Percentiles rank a stretch among this genome's conserved stretches.
Evolutionary conservation across 2,888 invertebrate genomes (phyloP).

Genomic region (Synergus itoensis): DNA sequence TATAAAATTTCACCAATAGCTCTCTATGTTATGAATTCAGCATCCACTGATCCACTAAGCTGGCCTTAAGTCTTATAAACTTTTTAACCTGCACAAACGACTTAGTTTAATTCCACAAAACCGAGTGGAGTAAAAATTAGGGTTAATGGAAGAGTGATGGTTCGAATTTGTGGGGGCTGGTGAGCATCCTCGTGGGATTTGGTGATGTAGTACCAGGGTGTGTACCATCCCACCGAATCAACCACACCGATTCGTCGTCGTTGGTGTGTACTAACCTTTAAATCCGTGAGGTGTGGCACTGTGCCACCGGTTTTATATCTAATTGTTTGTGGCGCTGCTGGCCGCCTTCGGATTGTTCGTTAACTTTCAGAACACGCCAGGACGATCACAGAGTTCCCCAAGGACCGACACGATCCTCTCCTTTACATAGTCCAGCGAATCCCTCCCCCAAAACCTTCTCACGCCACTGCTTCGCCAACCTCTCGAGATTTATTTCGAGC

Average conservation of each 20-base stretch:
- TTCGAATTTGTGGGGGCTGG: conserved; percentile 31
- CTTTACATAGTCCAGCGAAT: conserved; percentile 41
- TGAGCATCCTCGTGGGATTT: conserved; percentile 53
- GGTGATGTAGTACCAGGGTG: conserved; percentile 55
- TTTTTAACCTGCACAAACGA: neutral
- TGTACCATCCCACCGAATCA: conserved; percentile 48
- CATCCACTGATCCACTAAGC: neutral
- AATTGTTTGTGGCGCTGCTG: conserved; percentile 64
- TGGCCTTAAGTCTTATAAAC: neutral
- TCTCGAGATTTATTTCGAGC: conserved; percentile 59
- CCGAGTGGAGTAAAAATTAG: conserved; percentile 54
- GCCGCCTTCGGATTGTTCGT: conserved; percentile 54
- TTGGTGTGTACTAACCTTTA: conserved; percentile 53
- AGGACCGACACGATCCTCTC: conserved; percentile 50
- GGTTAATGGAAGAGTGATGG: conserved; percentile 46
- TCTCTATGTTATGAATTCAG: too few relatives aligned
- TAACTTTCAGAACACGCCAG: conserved; percentile 52
- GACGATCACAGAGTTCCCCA: conserved; percentile 52
- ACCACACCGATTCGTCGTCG: conserved; percentile 57
- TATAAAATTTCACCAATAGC: too few relatives aligned
- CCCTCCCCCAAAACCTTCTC: conserved; percentile 14
- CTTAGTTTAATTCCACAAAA: conserved; percentile 48
- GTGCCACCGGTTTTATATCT: conserved; percentile 60
- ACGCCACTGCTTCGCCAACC: conserved; percentile 38
- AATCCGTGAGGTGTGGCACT: conserved; percentile 58